Evolutionary conservation across 2,113 vertebrate genomes (phyloP).

Genomic region (Strix aluco): DNA sequence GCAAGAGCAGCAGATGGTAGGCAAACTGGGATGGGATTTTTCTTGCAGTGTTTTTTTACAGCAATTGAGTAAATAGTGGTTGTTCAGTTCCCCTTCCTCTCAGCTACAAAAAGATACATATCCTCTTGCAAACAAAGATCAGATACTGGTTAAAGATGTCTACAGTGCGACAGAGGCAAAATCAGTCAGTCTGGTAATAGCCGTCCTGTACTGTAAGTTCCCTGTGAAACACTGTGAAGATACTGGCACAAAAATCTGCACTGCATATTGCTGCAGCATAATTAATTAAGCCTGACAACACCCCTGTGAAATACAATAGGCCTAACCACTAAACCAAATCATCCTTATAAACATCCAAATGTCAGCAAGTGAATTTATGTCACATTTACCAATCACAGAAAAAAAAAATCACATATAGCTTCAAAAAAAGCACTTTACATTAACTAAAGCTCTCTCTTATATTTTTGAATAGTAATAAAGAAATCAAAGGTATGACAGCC

Average conservation of each 20-base stretch:
- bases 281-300: slow-evolving; percentile 66
- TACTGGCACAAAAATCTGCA: slow-evolving; percentile 45
- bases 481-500: background rate
- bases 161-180: background rate
- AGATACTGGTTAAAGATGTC: background rate
- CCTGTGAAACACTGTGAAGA: background rate
- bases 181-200: background rate
- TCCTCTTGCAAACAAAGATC: background rate
- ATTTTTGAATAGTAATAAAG: slow-evolving; percentile 46
- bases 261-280: slow-evolving; percentile 57
- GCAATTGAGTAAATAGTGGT: rapidly evolving
- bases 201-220: background rate
- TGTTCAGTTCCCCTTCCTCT: background rate
- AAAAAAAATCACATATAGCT: background rate
- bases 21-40: background rate
- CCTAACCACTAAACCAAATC: slow-evolving; percentile 60
- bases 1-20: background rate
- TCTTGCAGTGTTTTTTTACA: background rate
- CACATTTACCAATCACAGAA: background rate
- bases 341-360: slow-evolving; percentile 55
- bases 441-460: background rate
- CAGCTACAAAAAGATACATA: background rate
- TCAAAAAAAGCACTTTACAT: background rate
- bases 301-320: slow-evolving; percentile 61
- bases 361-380: slow-evolving; percentile 34